These are phyloP conservation scores for Thymelicus lineola DNA, from an alignment of 2,888 invertebrate genomes.

Conservation along the genomic window DNA sequence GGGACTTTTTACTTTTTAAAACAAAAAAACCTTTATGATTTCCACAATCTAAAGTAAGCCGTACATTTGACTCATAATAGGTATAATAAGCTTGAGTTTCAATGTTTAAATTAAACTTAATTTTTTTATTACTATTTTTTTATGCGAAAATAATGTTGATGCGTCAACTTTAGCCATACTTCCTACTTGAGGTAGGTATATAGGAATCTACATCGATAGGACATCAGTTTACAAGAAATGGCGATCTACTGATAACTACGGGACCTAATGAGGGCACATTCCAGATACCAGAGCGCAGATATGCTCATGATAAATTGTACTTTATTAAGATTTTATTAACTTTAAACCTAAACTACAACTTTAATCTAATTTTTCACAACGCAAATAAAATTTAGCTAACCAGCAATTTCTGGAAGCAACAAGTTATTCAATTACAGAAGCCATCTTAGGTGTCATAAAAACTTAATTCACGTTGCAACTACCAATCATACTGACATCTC, in stretches of 20 bases:
- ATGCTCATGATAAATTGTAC: too few species aligned
- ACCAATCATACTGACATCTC: constrained; percentile 47
- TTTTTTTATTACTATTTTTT: too few species aligned
- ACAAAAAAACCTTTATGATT: background rate
- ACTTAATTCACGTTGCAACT: constrained; percentile 47
- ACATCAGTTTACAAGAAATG: background rate
- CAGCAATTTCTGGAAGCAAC: constrained; percentile 16
- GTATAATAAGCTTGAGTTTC: background rate
- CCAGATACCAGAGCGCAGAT: background rate
- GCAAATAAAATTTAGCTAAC: constrained; percentile 11
- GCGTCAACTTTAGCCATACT: background rate
- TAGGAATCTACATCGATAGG: background rate
- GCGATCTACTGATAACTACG: background rate
- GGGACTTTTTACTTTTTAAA: background rate
- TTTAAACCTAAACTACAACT: background rate
- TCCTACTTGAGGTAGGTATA: too few species aligned
- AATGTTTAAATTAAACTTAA: background rate
- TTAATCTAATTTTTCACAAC: background rate
- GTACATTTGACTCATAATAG: background rate
- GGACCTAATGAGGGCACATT: constrained; percentile 3
- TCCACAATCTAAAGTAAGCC: background rate
- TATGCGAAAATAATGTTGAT: too few species aligned
- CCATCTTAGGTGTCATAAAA: constrained; percentile 24
- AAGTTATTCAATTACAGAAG: constrained; percentile 39
- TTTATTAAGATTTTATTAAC: too few species aligned